Evolutionary conservation across 2,888 invertebrate genomes (phyloP).

Genomic region (Amorpha juglandis): DNA sequence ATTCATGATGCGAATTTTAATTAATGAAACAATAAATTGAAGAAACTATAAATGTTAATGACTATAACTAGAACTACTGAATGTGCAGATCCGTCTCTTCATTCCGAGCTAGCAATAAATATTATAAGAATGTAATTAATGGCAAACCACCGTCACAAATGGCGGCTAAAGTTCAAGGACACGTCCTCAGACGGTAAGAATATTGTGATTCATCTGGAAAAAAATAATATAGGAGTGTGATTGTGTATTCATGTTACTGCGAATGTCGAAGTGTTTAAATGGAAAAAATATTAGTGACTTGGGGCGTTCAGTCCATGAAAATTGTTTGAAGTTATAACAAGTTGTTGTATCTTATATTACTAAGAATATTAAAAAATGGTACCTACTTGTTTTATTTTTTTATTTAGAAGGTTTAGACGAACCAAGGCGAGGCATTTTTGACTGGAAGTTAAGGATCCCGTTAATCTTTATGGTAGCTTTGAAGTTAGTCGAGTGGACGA

Average conservation of each 20-base stretch:
- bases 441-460: too few relatives aligned
- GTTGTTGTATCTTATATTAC: too few relatives aligned
- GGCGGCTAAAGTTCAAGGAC: constrained; percentile 19
- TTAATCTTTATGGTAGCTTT: too few relatives aligned
- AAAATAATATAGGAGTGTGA: neutral
- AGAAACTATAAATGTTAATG: constrained; percentile 23
- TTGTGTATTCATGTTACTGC: neutral
- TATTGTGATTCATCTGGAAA: constrained; percentile 26
- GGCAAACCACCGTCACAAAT: constrained; percentile 17
- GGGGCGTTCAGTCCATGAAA: too few relatives aligned
- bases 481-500: too few relatives aligned
- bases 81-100: constrained; percentile 5
- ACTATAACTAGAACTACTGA: neutral
- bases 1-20: neutral
- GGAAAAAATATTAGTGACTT: too few relatives aligned
- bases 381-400: too few relatives aligned
- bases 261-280: neutral
- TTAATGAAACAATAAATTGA: neutral
- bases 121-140: constrained; percentile 19
- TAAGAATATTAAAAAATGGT: too few relatives aligned
- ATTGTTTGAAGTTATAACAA: too few relatives aligned
- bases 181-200: constrained; percentile 14
- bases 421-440: too few relatives aligned
- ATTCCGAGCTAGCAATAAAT: constrained; percentile 13
- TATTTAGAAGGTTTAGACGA: too few relatives aligned